Percentiles rank a stretch among this genome's conserved stretches.
Evolutionary conservation across 2,113 vertebrate species (phyloP).

Genomic region (Microcebus lehilahytsara): DNA sequence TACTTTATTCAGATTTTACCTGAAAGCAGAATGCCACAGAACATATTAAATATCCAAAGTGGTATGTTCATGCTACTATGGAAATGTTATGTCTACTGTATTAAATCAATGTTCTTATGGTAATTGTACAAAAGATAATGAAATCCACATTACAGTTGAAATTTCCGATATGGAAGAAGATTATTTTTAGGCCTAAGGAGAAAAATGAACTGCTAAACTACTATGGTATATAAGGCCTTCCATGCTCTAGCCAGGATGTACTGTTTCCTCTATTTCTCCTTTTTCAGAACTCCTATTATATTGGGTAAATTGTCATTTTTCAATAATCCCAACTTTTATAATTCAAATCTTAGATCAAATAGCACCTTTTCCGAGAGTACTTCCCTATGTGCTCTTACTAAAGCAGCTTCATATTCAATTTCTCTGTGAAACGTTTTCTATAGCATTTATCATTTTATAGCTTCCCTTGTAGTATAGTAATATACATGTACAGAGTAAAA

Average conservation of each 20-base stretch:
- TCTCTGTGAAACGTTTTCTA: not conserved
- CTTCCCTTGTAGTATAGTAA: not conserved
- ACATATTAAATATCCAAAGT: not conserved
- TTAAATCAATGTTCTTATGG: not conserved
- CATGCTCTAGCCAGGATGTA: too few species aligned
- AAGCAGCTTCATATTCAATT: not conserved
- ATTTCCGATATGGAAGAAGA: not conserved
- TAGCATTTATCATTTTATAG: not conserved
- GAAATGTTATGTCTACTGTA: too few species aligned
- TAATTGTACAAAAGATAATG: not conserved
- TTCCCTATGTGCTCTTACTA: not conserved
- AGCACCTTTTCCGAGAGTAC: not conserved
- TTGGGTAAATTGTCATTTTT: not conserved
- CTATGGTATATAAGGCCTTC: not conserved
- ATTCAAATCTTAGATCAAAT: not conserved
- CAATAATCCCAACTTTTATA: not conserved
- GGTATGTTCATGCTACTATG: not conserved
- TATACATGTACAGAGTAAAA: not conserved
- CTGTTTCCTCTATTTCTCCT: not conserved
- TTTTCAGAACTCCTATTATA: not conserved
- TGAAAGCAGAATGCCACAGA: not conserved
- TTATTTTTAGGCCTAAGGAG: not conserved
- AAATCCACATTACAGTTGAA: not conserved
- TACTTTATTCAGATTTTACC: not conserved
- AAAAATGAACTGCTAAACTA: not conserved